Conservation (phyloP, 2,797 vertebrate species). For the Lateolabrax maculatus region DNA sequence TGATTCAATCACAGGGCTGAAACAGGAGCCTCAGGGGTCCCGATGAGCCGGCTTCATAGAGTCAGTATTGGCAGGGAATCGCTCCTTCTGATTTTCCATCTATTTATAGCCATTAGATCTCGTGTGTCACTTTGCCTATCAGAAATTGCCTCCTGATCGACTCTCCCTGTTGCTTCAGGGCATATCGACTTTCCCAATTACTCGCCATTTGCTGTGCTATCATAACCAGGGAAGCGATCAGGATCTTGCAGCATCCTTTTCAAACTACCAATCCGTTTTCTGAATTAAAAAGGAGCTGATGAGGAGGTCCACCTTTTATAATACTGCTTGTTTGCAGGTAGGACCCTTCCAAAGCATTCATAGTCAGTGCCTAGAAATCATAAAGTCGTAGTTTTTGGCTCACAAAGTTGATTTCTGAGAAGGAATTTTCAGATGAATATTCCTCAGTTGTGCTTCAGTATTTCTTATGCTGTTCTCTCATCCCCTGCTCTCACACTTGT, state of each 20-base stretch:
- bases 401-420: background rate
- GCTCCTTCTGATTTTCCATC: conserved; percentile 58
- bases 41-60: conserved; percentile 65
- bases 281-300: background rate
- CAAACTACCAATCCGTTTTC: background rate
- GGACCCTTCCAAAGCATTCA: background rate
- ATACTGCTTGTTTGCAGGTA: background rate
- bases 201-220: conserved; percentile 13
- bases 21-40: conserved; percentile 51
- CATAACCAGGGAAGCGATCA: background rate
- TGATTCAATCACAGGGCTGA: conserved; percentile 61
- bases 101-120: conserved; percentile 66
- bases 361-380: background rate
- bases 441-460: background rate
- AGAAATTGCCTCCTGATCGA: conserved; percentile 44
- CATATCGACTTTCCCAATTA: conserved; percentile 37
- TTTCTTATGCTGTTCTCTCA: conserved; percentile 16
- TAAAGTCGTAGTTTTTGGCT: background rate
- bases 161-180: conserved; percentile 37
- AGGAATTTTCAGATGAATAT: conserved; percentile 5
- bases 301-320: background rate
- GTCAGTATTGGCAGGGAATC: conserved; percentile 68
- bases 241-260: conserved; percentile 5
- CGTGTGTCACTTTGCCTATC: conserved; percentile 54
- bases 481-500: conserved; percentile 8